These are phyloP conservation scores for Ennomos fuscantarius DNA, from an alignment of 2,888 invertebrate species.

Conservation along the genomic window DNA sequence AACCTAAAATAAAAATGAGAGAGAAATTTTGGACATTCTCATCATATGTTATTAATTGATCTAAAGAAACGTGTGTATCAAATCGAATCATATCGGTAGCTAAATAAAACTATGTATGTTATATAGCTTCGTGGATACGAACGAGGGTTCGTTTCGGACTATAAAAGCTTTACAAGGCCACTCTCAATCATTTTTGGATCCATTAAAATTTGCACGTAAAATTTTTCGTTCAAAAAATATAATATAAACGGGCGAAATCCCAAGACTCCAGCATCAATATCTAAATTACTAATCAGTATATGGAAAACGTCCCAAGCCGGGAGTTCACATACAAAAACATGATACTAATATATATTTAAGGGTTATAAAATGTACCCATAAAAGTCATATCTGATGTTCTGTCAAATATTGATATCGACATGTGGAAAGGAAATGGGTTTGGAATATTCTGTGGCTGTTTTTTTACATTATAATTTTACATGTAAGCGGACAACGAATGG, in stretches of 20 bases:
- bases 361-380: constrained; percentile 57
- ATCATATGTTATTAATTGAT: no score
- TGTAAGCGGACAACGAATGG: no score
- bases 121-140: no score
- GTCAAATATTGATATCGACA: constrained; percentile 74
- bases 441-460: constrained; percentile 8
- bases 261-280: constrained; percentile 49
- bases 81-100: no score
- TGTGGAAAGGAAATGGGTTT: constrained; percentile 39
- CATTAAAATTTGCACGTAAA: constrained; percentile 17
- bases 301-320: constrained; percentile 39
- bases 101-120: no score
- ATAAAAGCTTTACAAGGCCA: constrained; percentile 7
- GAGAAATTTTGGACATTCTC: no score
- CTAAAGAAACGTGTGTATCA: no score
- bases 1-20: no score
- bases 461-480: no score
- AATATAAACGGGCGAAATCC: constrained; percentile 40
- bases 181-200: background rate
- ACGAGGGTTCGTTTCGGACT: no score
- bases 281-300: constrained; percentile 58
- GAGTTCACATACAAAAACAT: constrained; percentile 43
- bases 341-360: constrained; percentile 57
- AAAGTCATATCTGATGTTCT: constrained; percentile 62
- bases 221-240: constrained; percentile 30